phyloP scores from a whole-genome alignment of 2,888 invertebrate species.

The Eupeodes luniger region DNA sequence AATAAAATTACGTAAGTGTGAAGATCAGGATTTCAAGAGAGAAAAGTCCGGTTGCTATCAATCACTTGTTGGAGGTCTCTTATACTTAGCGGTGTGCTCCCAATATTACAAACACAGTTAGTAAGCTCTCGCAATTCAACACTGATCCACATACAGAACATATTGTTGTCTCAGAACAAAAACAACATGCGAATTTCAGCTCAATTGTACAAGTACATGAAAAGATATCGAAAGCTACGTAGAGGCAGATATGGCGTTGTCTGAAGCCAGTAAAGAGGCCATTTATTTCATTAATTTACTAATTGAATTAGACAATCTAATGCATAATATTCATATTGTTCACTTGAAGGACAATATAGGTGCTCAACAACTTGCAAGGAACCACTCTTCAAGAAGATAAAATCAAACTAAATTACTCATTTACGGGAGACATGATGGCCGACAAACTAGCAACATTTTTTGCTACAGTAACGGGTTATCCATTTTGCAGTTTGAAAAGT shows the following conservation, averaged over 20 bases:
- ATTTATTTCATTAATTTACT: constrained; percentile 44
- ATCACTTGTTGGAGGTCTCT: constrained; percentile 22
- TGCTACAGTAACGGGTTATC: not conserved
- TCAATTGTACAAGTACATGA: constrained; percentile 21
- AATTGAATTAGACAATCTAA: constrained; percentile 21
- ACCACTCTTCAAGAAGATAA: constrained; percentile 21
- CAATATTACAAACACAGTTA: too few species aligned
- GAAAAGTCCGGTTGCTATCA: constrained; percentile 39
- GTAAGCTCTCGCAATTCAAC: too few species aligned
- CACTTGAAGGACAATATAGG: constrained; percentile 49
- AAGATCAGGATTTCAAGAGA: not conserved
- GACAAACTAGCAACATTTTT: constrained; percentile 37
- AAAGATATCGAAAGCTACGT: constrained; percentile 43
- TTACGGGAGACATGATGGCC: constrained; percentile 38
- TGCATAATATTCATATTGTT: constrained; percentile 15
- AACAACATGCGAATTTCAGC: not conserved
- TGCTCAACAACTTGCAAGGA: constrained; percentile 45
- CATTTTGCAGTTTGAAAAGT: too few species aligned
- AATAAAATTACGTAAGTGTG: constrained; percentile 35
- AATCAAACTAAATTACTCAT: constrained; percentile 34
- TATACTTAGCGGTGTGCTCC: too few species aligned
- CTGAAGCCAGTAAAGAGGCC: constrained; percentile 42
- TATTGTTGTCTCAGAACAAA: constrained; percentile 55
- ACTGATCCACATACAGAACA: too few species aligned
- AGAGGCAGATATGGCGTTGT: constrained; percentile 62